Conservation (phyloP, 2,797 vertebrate genomes). For the Labeo calbasu region DNA sequence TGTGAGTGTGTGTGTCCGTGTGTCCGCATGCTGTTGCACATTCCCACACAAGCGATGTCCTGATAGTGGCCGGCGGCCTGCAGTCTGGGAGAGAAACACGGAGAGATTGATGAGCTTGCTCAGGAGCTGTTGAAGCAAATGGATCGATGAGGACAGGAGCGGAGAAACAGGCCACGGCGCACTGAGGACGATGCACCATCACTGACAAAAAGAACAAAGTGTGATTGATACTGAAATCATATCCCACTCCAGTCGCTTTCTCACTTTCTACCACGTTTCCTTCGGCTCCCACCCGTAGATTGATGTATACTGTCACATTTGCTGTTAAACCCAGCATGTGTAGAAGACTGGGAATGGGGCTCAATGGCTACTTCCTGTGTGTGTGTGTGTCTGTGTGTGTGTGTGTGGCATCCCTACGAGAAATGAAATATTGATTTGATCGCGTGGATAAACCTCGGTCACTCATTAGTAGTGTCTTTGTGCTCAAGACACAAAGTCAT, state of each 20-base stretch:
- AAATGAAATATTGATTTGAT: slow-evolving; percentile 47
- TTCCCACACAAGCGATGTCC: slow-evolving; percentile 30
- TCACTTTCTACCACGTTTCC: slow-evolving; percentile 39
- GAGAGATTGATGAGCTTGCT: slow-evolving; percentile 65
- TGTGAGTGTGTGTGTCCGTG: neutral
- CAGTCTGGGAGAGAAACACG: slow-evolving; percentile 40
- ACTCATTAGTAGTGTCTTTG: slow-evolving; percentile 1
- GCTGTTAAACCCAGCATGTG: slow-evolving; percentile 31
- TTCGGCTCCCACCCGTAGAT: slow-evolving; percentile 49
- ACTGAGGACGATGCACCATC: slow-evolving; percentile 60
- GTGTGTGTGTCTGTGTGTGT: neutral
- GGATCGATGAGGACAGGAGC: slow-evolving; percentile 64
- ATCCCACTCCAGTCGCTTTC: slow-evolving; percentile 51
- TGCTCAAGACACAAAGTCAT: neutral
- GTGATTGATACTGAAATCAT: slow-evolving; percentile 69
- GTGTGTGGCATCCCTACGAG: slow-evolving; percentile 17
- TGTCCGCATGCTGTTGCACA: slow-evolving; percentile 36
- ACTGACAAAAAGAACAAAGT: slow-evolving; percentile 54
- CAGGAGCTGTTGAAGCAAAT: slow-evolving; percentile 62
- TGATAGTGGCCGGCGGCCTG: slow-evolving; percentile 37
- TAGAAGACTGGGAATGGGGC: slow-evolving; percentile 35
- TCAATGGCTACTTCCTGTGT: slow-evolving; percentile 36
- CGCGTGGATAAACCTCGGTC: neutral
- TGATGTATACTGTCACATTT: slow-evolving; percentile 60
- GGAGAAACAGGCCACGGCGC: slow-evolving; percentile 52